Evolutionary conservation across 2,797 vertebrate genomes (phyloP), one percentile per base, ranked within the genome.

Genomic region (Cryptoblepharus egeriae): DNA sequence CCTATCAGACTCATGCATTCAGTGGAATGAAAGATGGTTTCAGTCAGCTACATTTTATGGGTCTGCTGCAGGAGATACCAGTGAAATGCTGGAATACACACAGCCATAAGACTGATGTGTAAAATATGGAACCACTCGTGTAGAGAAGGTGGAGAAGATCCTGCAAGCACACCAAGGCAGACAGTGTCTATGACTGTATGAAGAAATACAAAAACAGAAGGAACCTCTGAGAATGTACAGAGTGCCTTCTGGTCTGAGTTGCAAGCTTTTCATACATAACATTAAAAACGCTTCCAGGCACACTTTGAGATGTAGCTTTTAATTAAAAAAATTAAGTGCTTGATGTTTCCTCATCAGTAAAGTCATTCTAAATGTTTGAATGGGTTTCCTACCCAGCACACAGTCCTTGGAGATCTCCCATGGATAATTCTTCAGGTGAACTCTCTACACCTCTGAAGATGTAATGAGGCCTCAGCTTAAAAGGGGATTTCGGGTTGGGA

Each of bases 391-490:
- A 3, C 79, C 79, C 37, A 42, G 22, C 0, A 82, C 85, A 49
- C 60, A 5, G 42, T 42, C 0, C 0, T 35, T n/a, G 24, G 64
- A 15, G 58, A 70, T 70, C 61, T 74, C 52, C 63, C 7, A 74
- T 84, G 55, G 68, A 83, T 81, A 74, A 45, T n/a, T 28, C n/a
- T 18, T 58, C 57, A 37, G 30, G 37, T 35, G n/a, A n/a, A 24
- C 15, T 22, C 57, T 58, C 39, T 60, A 86, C 49, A 61, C 52
- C 58, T 74, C 85, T 81, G 69, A 71, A 83, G 84, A 64, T 15
- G 20, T 39, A 32, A 64, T 26, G 8, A 35, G 67, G 32, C 5
- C 4, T 37, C 65, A 82, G 65, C 83, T 83, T 57, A 76, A 80
- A 61, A 61, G 4, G 28, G 28, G n/a, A 60, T 67, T 72, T 24